Conservation (phyloP, 2,797 vertebrate genomes). For the Micromesistius poutassou region DNA sequence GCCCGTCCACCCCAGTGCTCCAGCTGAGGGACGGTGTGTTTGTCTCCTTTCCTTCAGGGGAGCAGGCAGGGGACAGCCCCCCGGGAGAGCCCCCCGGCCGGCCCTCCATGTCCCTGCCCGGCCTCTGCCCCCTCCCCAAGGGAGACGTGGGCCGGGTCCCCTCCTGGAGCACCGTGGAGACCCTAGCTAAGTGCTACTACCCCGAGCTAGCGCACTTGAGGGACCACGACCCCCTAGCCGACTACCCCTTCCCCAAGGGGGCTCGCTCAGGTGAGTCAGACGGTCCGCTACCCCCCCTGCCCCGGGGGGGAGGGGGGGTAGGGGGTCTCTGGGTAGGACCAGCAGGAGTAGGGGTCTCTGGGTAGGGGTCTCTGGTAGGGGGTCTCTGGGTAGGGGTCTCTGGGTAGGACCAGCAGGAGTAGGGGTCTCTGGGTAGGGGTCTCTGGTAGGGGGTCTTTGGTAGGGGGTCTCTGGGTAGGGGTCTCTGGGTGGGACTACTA, state of each 20-base stretch:
- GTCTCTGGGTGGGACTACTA: no score
- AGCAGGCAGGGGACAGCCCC: constrained; percentile 75
- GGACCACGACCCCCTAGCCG: constrained; percentile 71
- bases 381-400: no score
- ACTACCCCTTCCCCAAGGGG: constrained; percentile 74
- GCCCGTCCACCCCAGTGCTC: constrained; percentile 23
- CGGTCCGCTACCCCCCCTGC: constrained; percentile 4
- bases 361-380: no score
- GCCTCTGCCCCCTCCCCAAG: constrained; percentile 69
- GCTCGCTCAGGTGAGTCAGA: constrained; percentile 73
- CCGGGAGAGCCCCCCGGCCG: constrained; percentile 66
- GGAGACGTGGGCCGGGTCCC: constrained; percentile 74
- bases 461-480: no score
- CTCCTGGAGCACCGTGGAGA: constrained; percentile 74
- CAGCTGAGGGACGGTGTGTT: constrained; percentile 71
- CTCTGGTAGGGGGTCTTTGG: no score
- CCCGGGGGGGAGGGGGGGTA: background rate
- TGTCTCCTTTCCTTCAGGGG: constrained; percentile 74
- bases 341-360: no score
- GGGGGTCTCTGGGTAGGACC: background rate
- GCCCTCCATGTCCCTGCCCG: constrained; percentile 52
- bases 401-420: no score
- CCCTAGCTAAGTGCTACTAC: constrained; percentile 77
- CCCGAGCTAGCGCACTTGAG: constrained; percentile 74
- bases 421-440: no score